Conservation (phyloP, 2,888 invertebrate species). For the Entomobrya multifasciata region DNA sequence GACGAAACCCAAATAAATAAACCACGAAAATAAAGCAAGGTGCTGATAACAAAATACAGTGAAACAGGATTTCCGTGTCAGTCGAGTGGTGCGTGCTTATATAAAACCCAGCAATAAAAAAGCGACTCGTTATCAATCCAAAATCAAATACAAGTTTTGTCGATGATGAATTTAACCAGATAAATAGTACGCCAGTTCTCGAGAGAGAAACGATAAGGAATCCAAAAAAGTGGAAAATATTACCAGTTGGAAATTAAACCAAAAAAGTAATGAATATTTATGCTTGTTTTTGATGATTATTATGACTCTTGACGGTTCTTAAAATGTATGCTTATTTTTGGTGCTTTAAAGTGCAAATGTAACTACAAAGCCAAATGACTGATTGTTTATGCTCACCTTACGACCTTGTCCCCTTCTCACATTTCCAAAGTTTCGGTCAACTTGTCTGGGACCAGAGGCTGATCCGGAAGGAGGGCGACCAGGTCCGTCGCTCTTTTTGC, state of each 20-base stretch:
- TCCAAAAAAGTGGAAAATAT: no score
- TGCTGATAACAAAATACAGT: not conserved
- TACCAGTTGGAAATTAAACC: not conserved
- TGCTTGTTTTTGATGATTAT: not conserved
- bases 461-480: constrained; percentile 64
- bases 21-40: not conserved
- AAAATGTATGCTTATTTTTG: not conserved
- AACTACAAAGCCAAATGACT: constrained; percentile 34
- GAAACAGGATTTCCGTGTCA: constrained; percentile 1
- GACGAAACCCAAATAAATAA: constrained; percentile 1
- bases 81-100: no score
- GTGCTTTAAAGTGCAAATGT: not conserved
- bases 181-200: no score
- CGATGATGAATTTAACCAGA: no score
- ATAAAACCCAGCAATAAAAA: no score
- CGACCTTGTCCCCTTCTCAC: constrained; percentile 66
- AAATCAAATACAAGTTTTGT: no score
- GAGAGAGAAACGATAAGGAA: constrained; percentile 12
- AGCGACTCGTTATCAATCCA: no score
- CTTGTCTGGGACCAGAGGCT: constrained; percentile 48
- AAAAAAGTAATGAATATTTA: not conserved
- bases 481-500: constrained; percentile 66
- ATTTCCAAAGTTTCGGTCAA: constrained; percentile 65
- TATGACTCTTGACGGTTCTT: not conserved
- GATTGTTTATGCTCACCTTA: constrained; percentile 58